Conservation (phyloP, 2,797 vertebrate species). For the Mus caroli region DNA sequence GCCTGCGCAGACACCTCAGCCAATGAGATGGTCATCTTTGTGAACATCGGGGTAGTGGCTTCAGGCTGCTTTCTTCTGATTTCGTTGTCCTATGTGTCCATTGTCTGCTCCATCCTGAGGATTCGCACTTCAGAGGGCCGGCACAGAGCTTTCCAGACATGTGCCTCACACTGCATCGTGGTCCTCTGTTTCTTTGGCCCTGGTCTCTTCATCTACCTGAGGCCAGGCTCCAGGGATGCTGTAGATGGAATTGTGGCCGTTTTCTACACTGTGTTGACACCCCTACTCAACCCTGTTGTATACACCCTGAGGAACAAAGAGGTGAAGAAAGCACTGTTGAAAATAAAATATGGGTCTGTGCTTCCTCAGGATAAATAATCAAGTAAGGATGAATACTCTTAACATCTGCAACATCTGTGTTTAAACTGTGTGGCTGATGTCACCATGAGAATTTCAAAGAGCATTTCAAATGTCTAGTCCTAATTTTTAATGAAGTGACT, state of each 20-base stretch:
- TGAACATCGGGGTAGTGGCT: not conserved
- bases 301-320: constrained; percentile 73
- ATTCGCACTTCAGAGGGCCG: constrained; percentile 67
- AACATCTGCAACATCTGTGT: not conserved
- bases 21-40: constrained; percentile 59
- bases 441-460: not conserved
- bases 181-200: constrained; percentile 69
- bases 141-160: constrained; percentile 71
- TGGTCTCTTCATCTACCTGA: constrained; percentile 54
- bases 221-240: not conserved
- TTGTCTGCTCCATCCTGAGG: constrained; percentile 57
- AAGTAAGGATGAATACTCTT: not conserved
- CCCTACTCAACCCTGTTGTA: constrained; percentile 42
- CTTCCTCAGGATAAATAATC: not conserved
- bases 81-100: not conserved
- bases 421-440: not conserved
- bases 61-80: not conserved
- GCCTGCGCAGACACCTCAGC: constrained; percentile 61
- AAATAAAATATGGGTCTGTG: not conserved
- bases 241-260: not conserved
- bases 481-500: not conserved
- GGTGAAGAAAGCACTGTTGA: constrained; percentile 44
- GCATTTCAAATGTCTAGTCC: not conserved
- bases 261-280: constrained; percentile 44
- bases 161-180: constrained; percentile 69